phyloP scores from a whole-genome alignment of 2,888 invertebrate species.

The Netelia melanura region DNA sequence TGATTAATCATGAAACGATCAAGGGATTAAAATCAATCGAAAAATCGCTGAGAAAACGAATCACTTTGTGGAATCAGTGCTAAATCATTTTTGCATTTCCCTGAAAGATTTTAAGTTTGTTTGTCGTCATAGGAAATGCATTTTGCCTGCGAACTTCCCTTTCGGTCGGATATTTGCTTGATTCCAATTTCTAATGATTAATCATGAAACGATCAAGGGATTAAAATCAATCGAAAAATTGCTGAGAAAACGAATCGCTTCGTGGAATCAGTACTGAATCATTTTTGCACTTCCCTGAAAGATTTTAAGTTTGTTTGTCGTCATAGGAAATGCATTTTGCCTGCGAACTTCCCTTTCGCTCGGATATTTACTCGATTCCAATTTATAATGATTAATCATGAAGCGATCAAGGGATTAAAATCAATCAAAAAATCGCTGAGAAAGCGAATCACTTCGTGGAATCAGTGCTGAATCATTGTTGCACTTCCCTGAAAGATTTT shows the following conservation, averaged over 20 bases:
- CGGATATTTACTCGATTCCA: constrained; percentile 8
- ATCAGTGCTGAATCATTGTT: too few relatives aligned
- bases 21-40: too few relatives aligned
- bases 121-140: background rate
- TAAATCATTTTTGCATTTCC: too few relatives aligned
- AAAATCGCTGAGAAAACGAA: too few relatives aligned
- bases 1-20: background rate
- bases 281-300: background rate
- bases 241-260: too few relatives aligned
- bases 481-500: background rate
- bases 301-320: background rate
- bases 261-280: too few relatives aligned
- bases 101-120: background rate
- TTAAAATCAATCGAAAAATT: too few relatives aligned
- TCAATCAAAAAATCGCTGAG: too few relatives aligned
- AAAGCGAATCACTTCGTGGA: too few relatives aligned
- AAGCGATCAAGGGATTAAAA: background rate
- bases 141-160: constrained; percentile 52
- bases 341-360: constrained; percentile 61
- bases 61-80: too few relatives aligned
- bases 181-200: constrained; percentile 14
- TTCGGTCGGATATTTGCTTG: constrained; percentile 37
- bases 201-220: background rate
- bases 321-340: background rate
- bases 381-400: constrained; percentile 13